phyloP scores from a whole-genome alignment of 92 coral and sea anemone genomes.

The Diadumene lineata region DNA sequence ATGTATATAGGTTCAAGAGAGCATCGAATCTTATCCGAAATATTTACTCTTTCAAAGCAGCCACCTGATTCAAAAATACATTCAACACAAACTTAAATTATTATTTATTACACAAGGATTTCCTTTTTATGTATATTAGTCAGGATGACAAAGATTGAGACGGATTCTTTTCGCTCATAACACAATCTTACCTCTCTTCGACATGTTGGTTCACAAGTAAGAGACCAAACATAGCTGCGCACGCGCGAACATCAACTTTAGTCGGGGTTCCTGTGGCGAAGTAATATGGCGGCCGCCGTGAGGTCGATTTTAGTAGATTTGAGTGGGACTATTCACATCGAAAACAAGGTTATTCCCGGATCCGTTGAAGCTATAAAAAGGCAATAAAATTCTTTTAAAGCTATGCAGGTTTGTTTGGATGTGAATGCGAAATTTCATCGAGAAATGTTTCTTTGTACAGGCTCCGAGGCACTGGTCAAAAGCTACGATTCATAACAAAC shows the following conservation, averaged over 20 bases:
- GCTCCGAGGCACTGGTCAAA: slow-evolving; percentile 76
- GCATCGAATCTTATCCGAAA: background rate
- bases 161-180: slow-evolving; percentile 47
- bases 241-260: slow-evolving; percentile 41
- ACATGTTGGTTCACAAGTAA: slow-evolving; percentile 91
- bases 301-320: slow-evolving; percentile 88
- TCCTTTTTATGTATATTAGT: background rate
- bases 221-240: slow-evolving; percentile 60
- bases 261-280: slow-evolving; percentile 26
- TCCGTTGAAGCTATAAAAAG: slow-evolving; percentile 83
- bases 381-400: slow-evolving; percentile 20
- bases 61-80: background rate
- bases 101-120: background rate
- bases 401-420: background rate
- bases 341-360: slow-evolving; percentile 86
- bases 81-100: background rate
- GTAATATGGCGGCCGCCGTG: slow-evolving; percentile 84
- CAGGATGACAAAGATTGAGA: slow-evolving; percentile 56
- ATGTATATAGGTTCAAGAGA: background rate
- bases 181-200: slow-evolving; percentile 94
- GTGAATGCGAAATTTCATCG: background rate
- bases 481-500: slow-evolving; percentile 90
- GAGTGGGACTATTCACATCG: slow-evolving; percentile 95
- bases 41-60: background rate
- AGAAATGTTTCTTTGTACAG: slow-evolving; percentile 35